Evolutionary conservation across 2,888 invertebrate species (phyloP), one percentile per base, ranked within the genome.

Genomic region (Pycnomerus fuliginosus): DNA sequence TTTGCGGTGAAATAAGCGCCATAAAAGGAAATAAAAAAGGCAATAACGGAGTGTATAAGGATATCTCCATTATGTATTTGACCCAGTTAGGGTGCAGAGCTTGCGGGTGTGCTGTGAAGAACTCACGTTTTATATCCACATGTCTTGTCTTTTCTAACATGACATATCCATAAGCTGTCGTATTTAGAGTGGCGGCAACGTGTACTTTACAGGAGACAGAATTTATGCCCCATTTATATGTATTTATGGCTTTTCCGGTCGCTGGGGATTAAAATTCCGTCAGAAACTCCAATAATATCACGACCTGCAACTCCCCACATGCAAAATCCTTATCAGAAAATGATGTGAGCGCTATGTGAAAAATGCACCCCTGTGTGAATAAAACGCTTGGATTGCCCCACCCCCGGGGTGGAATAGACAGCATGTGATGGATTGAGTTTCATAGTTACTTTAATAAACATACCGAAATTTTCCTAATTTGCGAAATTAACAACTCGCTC

Each of bases 241-340:
- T 61, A 61, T 61, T 63, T 62, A 60, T 58, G 61, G 55, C 48
- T 54, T 54, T 55, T 52, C 53, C 50, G 52, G 40, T 53, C 53
- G 49, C 55, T 47, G 44, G 56, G 55, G 58, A 58, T 59, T 60
- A 54, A 58, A 60, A 60, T 58, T 54, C 52, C 48, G 53, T 47
- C 52, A 48, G 52, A 53, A n/a, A 53, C 48, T 54, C 53, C 53
- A 55, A 53, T 56, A 58, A 59, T 59, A 57, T 56, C 57, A 51
- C 53, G 48, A 37, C 40, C 53, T 48, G 42, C 47, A 52, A 48
- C 49, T 52, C 53, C 56, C 52, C 52, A 48, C 50, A 58, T 56
- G 60, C 57, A 54, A 56, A 62, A 58, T 58, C 53, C 59, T 61
- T 62, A 64, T 64, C 64, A 61, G 61, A 62, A 62, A 62, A 61